A percentile compares a stretch with the other conserved stretches of the same genome.
phyloP scores from a whole-genome alignment of 2,888 invertebrate species.

The Cynaeus angustus region DNA sequence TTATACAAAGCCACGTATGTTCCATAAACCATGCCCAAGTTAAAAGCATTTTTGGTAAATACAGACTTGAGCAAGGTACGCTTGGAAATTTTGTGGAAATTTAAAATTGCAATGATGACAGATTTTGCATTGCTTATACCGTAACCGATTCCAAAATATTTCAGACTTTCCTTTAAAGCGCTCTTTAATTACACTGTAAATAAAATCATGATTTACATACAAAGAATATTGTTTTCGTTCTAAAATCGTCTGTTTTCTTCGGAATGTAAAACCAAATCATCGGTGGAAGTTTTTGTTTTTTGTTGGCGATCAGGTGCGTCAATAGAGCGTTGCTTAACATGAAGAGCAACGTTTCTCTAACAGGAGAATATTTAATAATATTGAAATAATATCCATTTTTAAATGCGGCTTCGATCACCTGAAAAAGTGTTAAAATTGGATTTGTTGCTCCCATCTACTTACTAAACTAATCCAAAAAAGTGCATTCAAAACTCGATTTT shows the following conservation, averaged over 20 bases:
- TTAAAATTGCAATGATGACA: slow-evolving; percentile 55
- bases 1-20: slow-evolving; percentile 62
- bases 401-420: slow-evolving; percentile 58
- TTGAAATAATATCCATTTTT: slow-evolving; percentile 51
- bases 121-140: slow-evolving; percentile 2
- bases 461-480: slow-evolving; percentile 57
- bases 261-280: slow-evolving; percentile 61
- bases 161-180: slow-evolving; percentile 21
- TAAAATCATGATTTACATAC: neutral
- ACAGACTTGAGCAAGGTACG: slow-evolving; percentile 50
- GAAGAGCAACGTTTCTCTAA: slow-evolving; percentile 56
- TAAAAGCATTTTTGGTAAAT: slow-evolving; percentile 58
- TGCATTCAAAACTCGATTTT: slow-evolving; percentile 60
- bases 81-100: slow-evolving; percentile 53
- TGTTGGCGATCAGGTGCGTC: slow-evolving; percentile 57
- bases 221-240: neutral
- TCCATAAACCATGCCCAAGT: slow-evolving; percentile 63
- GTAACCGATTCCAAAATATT: slow-evolving; percentile 37
- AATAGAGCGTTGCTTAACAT: slow-evolving; percentile 58
- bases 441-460: slow-evolving; percentile 39
- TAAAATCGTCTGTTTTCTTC: neutral
- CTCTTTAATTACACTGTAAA: neutral
- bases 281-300: slow-evolving; percentile 32
- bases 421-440: slow-evolving; percentile 46
- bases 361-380: slow-evolving; percentile 52